Evolutionary conservation across 2,797 vertebrate species (phyloP), one percentile per base, ranked within the genome.

Genomic region (Basileuterus tristriatus): DNA sequence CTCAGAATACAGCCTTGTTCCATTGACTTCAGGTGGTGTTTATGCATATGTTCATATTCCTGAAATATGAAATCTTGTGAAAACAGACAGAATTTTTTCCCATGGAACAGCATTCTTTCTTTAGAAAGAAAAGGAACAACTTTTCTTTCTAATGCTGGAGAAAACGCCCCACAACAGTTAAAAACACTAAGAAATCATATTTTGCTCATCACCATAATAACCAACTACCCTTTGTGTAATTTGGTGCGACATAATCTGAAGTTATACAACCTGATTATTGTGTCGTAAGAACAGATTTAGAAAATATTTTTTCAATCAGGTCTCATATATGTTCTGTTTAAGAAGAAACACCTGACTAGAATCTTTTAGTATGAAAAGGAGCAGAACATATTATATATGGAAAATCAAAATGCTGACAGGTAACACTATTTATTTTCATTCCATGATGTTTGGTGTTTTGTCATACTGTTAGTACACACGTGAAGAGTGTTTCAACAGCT

Each of bases 401-500:
- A 24, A 80, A 85, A 83, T 26, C 34, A 12, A 86, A 78, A 70
- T 60, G 7, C 12, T 77, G 65, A 77, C 17, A 64, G 4, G 34
- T 60, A 49, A 55, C 7, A 6, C 16, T 86, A 22, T 55, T 92
- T 74, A 52, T 24, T 85, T 22, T 12, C 41, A 79, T 62, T 82
- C 41, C 44, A 59, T 53, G 65, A 26, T 53, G 19, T 86, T 67
- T 92, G 59, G 18, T 27, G 36, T 75, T 94, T 85, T 87, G 64
- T 19, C 50, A 69, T 62, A 43, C 58, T 78, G 22, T 30, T 92
- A 71, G 49, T 59, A 32, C 49, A 62, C 22, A n/a, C 77, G 24
- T 74, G 78, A 27, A 62, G 8, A 79, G 12, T 46, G 23, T 91
- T 96, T 85, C 47, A 91, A 44, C 83, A 92, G 71, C 65, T 89